Conservation (phyloP, 2,888 invertebrate species). For the Synergus laeviventris region DNA sequence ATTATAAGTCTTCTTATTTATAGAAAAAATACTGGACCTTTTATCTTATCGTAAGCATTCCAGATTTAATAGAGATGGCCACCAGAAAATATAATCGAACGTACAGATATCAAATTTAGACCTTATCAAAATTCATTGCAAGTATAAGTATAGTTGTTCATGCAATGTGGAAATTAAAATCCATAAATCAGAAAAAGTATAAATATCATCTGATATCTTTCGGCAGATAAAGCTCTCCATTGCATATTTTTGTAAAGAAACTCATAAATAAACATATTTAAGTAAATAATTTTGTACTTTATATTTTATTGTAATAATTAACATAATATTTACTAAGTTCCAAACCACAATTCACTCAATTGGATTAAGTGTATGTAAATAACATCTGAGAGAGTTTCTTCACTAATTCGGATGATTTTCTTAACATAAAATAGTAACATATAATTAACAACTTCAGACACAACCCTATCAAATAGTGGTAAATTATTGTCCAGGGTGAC, state of each 20-base stretch:
- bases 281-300: not conserved
- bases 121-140: not conserved
- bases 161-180: conserved; percentile 7
- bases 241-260: not conserved
- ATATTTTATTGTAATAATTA: not conserved
- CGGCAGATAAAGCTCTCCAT: not conserved
- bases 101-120: not conserved
- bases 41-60: conserved; percentile 29
- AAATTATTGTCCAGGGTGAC: conserved; percentile 12
- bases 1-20: conserved; percentile 32
- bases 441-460: conserved; percentile 18
- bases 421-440: not conserved
- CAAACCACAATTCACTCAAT: conserved; percentile 8
- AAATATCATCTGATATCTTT: not conserved
- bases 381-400: not conserved
- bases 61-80: conserved; percentile 15
- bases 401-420: conserved; percentile 20
- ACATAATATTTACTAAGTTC: not conserved
- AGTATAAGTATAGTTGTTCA: not conserved
- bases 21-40: conserved; percentile 15
- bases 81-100: not conserved
- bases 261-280: not conserved
- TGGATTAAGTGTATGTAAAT: not conserved
- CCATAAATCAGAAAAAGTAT: not conserved
- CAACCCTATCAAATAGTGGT: conserved; percentile 7